Base-by-base conservation (phyloP, 2,113 vertebrate genomes). In the Octodon degus region DNA sequence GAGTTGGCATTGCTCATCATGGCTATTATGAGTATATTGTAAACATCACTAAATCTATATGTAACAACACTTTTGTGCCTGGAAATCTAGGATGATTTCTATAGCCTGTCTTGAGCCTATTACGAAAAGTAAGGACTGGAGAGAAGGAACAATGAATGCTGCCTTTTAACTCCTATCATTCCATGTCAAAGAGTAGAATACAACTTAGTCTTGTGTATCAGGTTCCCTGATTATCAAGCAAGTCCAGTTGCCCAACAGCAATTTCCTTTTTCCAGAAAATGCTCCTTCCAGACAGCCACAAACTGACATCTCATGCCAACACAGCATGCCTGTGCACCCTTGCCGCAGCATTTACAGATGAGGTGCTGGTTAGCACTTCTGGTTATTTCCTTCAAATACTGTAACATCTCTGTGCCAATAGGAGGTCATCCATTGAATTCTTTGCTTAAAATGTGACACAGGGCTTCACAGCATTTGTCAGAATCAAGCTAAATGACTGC, bases 261-360 rank as follows among this genome's bases (percentile, higher is more conserved):
- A 72, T 86, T 93, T 89, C 84, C 43, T 82, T 40, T 83, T 93
- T 89, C 87, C 43, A 86, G 32, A 91, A 95, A 63, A 67, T 22
- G 58, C 68, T 88, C 47, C 55, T 91, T 93, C 70, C 40, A 91
- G 72, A 85, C 88, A 97, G 72, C 50, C 87, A 77, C 80, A 65
- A 34, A 84, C 47, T 37, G n/a, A 72, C 37, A 83, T 94, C 84
- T 89, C 79, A 17, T 27, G 24, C 60, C 53, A 80, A 8, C 3
- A 9, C 4, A 76, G 58, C 50, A 58, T 67, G 77, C 20, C 58
- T 90, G 25, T 47, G 24, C 22, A 89, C 37, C 37, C 53, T 86
- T 47, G 34, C 68, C 65, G 62, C 27, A 88, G 30, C 63, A 27
- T 67, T 88, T 88, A 95, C 17, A 58, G 68, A 43, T 0, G 0